Evolutionary conservation across 1,140 invertebrate genomes (phyloP).

Genomic region (Orussus abietinus): DNA sequence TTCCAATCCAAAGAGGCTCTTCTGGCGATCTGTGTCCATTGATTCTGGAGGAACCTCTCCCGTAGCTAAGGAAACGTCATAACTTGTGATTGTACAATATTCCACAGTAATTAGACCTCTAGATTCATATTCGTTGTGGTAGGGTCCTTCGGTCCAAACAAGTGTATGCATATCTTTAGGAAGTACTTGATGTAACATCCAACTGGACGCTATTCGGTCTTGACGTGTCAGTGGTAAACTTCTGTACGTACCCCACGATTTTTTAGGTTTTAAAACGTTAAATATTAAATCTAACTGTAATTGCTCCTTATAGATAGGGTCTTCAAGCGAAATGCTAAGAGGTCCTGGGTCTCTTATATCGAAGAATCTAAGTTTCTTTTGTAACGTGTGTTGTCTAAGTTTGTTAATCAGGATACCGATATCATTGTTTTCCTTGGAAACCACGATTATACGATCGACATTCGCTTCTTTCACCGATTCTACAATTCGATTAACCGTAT

Average conservation of each 20-base stretch:
- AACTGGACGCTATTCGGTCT: conserved; percentile 58
- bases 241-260: conserved; percentile 73
- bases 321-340: conserved; percentile 56
- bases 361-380: conserved; percentile 56
- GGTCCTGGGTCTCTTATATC: conserved; percentile 58
- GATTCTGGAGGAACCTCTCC: conserved; percentile 59
- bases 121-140: conserved; percentile 26
- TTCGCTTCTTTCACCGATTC: conserved; percentile 13
- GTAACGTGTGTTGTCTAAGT: conserved; percentile 61
- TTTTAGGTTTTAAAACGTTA: conserved; percentile 62
- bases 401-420: conserved; percentile 75
- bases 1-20: conserved; percentile 68
- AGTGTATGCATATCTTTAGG: conserved; percentile 79
- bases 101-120: conserved; percentile 52
- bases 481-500: conserved; percentile 51
- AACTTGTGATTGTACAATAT: too few species aligned
- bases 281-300: conserved; percentile 67
- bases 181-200: conserved; percentile 69
- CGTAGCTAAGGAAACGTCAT: too few species aligned
- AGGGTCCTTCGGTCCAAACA: conserved; percentile 71
- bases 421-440: conserved; percentile 55
- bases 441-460: conserved; percentile 49
- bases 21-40: conserved; percentile 54
- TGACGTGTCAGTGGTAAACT: conserved; percentile 54
- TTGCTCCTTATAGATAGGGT: conserved; percentile 60